phyloP scores from a whole-genome alignment of 2,888 invertebrate species.

The Tipula vernalis region DNA sequence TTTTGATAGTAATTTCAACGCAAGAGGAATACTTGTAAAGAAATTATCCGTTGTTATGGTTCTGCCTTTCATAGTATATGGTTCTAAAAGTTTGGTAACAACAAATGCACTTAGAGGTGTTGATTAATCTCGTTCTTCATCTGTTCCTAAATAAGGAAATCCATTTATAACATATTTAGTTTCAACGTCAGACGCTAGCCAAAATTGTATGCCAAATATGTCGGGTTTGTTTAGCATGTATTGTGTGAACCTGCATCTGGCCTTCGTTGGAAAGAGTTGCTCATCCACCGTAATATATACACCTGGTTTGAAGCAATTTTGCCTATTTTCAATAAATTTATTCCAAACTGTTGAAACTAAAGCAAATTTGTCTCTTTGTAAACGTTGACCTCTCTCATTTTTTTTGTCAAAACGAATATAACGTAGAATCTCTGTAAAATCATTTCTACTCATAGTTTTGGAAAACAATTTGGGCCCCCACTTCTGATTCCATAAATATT shows the following conservation, averaged over 20 bases:
- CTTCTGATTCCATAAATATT: background rate
- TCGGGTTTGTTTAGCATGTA: constrained; percentile 20
- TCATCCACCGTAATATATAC: constrained; percentile 16
- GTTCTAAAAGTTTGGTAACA: constrained; percentile 17
- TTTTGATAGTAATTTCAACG: constrained; percentile 18
- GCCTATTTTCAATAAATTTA: no score
- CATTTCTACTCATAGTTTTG: no score
- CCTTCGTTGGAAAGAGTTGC: constrained; percentile 21
- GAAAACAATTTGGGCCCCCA: no score
- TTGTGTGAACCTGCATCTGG: constrained; percentile 21
- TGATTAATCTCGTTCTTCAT: constrained; percentile 17
- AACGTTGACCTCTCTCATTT: no score
- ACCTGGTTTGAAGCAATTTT: no score
- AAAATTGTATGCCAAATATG: constrained; percentile 18
- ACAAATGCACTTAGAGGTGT: constrained; percentile 18
- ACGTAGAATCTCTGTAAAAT: no score
- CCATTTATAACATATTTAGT: no score
- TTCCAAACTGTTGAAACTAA: no score
- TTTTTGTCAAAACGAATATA: no score
- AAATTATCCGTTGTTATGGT: constrained; percentile 20
- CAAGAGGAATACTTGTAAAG: constrained; percentile 18
- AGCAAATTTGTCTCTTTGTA: no score
- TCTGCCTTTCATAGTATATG: constrained; percentile 17
- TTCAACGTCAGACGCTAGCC: constrained; percentile 12
- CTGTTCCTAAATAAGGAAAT: background rate